phyloP scores from a whole-genome alignment of 2,113 vertebrate species.

The Hypanus sabinus region DNA sequence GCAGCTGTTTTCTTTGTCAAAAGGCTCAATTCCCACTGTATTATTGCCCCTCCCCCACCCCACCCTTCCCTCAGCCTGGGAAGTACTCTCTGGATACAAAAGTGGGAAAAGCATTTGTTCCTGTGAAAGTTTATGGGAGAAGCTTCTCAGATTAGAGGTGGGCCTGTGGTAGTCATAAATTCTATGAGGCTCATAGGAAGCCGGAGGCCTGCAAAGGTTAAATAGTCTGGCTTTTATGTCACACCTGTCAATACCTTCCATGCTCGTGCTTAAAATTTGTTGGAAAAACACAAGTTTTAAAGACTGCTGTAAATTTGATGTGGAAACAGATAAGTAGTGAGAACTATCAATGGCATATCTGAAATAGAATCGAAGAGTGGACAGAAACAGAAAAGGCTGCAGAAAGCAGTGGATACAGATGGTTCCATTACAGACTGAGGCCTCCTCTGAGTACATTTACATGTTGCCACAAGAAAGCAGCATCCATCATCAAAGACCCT shows the following conservation, averaged over 20 bases:
- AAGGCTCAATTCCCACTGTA: slow-evolving; percentile 9
- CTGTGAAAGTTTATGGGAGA: slow-evolving; percentile 17
- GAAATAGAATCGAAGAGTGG: not conserved
- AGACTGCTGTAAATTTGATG: not conserved
- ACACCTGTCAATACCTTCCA: slow-evolving; percentile 26
- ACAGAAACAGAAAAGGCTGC: too few relatives aligned
- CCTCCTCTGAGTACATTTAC: too few relatives aligned
- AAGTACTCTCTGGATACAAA: not conserved
- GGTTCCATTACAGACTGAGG: too few relatives aligned
- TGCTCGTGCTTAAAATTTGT: not conserved
- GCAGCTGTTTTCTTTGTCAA: slow-evolving; percentile 9
- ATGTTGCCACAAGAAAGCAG: too few relatives aligned
- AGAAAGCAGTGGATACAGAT: too few relatives aligned
- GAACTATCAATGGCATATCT: not conserved
- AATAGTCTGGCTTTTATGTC: slow-evolving; percentile 7
- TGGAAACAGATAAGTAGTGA: not conserved
- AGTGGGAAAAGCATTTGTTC: slow-evolving; percentile 23
- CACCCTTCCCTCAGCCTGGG: not conserved
- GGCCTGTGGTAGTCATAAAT: slow-evolving; percentile 17
- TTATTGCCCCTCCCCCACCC: not conserved
- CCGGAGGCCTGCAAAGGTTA: not conserved
- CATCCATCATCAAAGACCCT: too few relatives aligned
- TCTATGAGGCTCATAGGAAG: not conserved
- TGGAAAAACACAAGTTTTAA: not conserved
- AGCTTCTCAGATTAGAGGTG: slow-evolving; percentile 25